phyloP scores from a whole-genome alignment of 2,113 vertebrate species.

The Craseonycteris thonglongyai region DNA sequence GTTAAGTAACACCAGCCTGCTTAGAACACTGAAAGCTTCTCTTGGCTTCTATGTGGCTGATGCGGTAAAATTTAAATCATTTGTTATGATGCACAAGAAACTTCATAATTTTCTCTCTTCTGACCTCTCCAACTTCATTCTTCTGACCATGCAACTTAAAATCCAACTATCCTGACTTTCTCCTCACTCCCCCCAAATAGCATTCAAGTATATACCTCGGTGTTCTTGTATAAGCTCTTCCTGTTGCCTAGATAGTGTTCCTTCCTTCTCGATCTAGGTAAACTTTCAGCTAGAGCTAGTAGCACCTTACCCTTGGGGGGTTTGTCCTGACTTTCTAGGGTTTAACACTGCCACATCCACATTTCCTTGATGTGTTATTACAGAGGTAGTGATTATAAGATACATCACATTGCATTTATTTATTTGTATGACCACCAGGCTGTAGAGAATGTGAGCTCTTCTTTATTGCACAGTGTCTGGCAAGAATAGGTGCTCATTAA shows the following conservation, averaged over 20 bases:
- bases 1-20: not conserved
- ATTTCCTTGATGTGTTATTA: no score
- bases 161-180: not conserved
- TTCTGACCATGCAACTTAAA: not conserved
- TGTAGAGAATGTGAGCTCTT: not conserved
- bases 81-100: not conserved
- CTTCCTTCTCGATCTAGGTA: not conserved
- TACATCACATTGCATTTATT: not conserved
- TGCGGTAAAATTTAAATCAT: not conserved
- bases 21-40: not conserved
- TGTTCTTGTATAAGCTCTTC: not conserved
- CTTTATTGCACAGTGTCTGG: not conserved
- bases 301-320: not conserved
- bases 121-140: not conserved
- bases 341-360: rapidly evolving
- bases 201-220: not conserved
- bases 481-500: not conserved
- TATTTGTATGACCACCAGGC: not conserved
- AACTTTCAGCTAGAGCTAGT: not conserved
- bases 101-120: not conserved
- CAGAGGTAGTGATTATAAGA: not conserved
- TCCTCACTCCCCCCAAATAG: not conserved
- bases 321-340: not conserved
- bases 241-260: not conserved
- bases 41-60: not conserved